Conservation (phyloP, 2,113 vertebrate species). For the Myrmecobius fasciatus region DNA sequence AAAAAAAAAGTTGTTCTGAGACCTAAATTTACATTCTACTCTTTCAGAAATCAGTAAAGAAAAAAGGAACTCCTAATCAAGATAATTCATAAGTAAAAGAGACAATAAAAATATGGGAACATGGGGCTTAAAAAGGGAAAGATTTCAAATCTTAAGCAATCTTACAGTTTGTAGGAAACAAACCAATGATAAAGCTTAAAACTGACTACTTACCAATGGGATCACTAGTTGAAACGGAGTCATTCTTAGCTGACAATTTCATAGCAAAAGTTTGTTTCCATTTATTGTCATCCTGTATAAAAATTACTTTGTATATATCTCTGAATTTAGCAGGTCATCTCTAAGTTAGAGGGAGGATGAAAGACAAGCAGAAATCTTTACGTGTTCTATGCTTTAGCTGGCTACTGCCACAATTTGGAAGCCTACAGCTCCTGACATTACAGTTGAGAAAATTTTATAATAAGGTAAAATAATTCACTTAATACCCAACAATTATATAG, state of each 20-base stretch:
- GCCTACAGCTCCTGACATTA: not conserved
- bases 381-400: not conserved
- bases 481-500: not conserved
- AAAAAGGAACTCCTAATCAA: not conserved
- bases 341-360: not conserved
- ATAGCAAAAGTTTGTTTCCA: not conserved
- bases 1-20: constrained; percentile 36
- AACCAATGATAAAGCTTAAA: not conserved
- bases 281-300: not conserved
- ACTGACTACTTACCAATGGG: not conserved
- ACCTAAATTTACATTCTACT: not conserved
- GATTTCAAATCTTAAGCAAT: too few relatives aligned
- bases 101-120: not conserved
- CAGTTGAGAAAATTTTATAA: not conserved
- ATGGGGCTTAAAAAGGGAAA: not conserved
- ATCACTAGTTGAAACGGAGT: not conserved
- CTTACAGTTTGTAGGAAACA: not conserved
- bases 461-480: not conserved
- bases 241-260: not conserved
- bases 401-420: not conserved
- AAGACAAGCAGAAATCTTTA: not conserved
- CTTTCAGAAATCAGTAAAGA: not conserved
- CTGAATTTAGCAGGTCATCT: not conserved
- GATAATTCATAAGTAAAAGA: not conserved
- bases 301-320: not conserved